Conservation (phyloP, 2,888 invertebrate species). For the Pachydiplax longipennis region DNA sequence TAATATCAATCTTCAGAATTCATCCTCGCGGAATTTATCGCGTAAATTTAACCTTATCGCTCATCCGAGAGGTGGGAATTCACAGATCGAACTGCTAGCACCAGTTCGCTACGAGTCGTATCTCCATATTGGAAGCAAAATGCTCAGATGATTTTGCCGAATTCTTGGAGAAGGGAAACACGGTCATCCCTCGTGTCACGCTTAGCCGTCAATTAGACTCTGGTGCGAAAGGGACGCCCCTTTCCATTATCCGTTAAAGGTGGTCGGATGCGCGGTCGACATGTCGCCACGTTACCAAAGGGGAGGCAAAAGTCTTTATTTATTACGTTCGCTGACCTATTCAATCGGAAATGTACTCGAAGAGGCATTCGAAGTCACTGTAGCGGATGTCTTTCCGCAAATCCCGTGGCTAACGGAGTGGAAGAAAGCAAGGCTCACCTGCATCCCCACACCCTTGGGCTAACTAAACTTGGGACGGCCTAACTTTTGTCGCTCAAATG, state of each 20-base stretch:
- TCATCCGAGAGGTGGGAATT: no score
- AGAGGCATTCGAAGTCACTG: neutral
- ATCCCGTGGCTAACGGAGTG: neutral
- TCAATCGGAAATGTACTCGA: neutral
- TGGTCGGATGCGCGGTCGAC: neutral
- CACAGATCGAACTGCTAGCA: no score
- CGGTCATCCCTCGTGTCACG: neutral
- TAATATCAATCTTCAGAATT: no score
- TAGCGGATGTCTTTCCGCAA: neutral
- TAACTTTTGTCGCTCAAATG: no score
- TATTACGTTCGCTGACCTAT: neutral
- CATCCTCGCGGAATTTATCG: no score
- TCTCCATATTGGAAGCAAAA: no score
- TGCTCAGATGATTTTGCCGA: no score
- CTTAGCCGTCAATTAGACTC: constrained; percentile 9
- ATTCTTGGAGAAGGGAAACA: no score
- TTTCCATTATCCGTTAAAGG: neutral
- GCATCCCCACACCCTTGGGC: neutral
- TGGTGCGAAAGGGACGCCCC: neutral
- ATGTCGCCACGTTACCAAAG: neutral
- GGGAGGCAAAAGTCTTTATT: neutral
- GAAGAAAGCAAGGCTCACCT: neutral
- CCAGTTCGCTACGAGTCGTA: no score
- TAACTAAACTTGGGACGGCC: no score
- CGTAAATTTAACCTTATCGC: no score